Evolutionary conservation across 2,113 vertebrate species (phyloP).

Genomic region (Pandion haliaetus): DNA sequence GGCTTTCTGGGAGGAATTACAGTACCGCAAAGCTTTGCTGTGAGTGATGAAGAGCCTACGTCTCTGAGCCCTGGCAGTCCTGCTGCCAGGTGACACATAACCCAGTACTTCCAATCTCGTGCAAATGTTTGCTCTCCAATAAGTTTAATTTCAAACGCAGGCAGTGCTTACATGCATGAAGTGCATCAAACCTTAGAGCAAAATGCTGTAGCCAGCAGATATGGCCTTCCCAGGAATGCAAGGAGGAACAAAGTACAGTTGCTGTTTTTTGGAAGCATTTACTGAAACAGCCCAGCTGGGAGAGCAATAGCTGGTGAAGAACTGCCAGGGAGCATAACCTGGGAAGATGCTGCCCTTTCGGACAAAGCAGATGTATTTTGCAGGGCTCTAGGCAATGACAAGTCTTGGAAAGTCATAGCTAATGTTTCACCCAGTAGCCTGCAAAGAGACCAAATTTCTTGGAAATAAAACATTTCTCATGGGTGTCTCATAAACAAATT

Average conservation of each 20-base stretch:
- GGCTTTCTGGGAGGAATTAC: not conserved
- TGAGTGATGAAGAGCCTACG: not conserved
- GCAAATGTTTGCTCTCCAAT: not conserved
- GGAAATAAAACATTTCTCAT: constrained; percentile 4
- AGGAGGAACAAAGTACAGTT: not conserved
- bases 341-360: not conserved
- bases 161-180: not conserved
- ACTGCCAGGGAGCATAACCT: not conserved
- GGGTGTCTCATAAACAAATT: not conserved
- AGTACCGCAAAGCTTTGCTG: not conserved
- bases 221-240: not conserved
- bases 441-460: not conserved
- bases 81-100: not conserved
- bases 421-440: not conserved
- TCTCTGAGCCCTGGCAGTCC: not conserved
- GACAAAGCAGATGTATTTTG: not conserved
- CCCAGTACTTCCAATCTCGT: not conserved
- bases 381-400: not conserved
- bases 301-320: not conserved
- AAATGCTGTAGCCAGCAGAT: not conserved
- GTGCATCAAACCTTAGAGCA: not conserved
- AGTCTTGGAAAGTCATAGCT: not conserved
- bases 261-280: not conserved
- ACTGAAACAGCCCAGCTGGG: not conserved
- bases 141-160: not conserved